These are phyloP conservation scores for Epizoanthus ramosus DNA, from an alignment of 92 coral and sea anemone species.

Conservation along the genomic window DNA sequence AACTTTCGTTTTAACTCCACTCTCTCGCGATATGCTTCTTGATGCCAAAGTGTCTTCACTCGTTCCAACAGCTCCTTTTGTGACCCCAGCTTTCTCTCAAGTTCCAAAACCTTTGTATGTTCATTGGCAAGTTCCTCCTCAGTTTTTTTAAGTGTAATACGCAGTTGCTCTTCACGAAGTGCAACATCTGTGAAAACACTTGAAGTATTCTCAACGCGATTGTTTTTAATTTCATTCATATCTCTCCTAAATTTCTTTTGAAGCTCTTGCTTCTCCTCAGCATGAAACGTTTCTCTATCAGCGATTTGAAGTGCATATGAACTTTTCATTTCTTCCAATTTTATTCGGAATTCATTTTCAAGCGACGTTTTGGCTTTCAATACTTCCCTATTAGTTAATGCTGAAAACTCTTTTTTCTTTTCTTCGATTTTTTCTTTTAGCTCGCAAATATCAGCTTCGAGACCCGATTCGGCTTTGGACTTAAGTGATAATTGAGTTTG, in stretches of 20 bases:
- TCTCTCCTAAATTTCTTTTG: not conserved
- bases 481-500: not conserved
- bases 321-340: not conserved
- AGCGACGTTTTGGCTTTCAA: not conserved
- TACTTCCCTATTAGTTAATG: not conserved
- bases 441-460: slow-evolving; percentile 10
- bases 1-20: not conserved
- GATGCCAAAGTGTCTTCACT: not conserved
- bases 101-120: not conserved
- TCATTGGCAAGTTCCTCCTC: slow-evolving; percentile 1
- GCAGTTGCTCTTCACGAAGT: not conserved
- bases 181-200: not conserved
- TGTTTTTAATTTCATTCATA: not conserved
- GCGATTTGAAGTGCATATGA: not conserved
- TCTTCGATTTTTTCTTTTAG: not conserved
- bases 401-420: not conserved
- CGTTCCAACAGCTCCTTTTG: not conserved
- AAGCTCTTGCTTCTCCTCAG: not conserved
- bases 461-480: not conserved
- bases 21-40: not conserved
- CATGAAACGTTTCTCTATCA: not conserved
- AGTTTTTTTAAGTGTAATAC: not conserved
- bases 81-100: slow-evolving; percentile 16
- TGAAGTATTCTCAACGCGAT: not conserved
- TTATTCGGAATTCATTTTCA: not conserved